phyloP scores from a whole-genome alignment of 2,797 vertebrate genomes.

The Paratrypauchen microcephalus region DNA sequence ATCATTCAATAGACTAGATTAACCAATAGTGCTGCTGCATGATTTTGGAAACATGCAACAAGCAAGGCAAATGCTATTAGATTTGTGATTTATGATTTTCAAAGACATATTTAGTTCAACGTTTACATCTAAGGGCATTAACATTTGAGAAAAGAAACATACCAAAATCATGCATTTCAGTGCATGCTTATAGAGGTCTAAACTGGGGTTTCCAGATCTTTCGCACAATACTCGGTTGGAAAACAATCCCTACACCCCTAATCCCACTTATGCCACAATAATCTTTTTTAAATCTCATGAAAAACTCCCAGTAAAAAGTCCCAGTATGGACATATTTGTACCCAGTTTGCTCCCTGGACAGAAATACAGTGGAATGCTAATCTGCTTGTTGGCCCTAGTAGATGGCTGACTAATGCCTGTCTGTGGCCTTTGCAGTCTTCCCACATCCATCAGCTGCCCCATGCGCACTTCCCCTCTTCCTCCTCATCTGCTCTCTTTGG shows the following conservation, averaged over 20 bases:
- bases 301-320: neutral
- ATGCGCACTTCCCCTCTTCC: slow-evolving; percentile 7
- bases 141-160: too few relatives aligned
- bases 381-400: slow-evolving; percentile 24
- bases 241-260: neutral
- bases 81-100: too few relatives aligned
- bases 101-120: too few relatives aligned
- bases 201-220: too few relatives aligned
- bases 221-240: neutral
- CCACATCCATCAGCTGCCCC: slow-evolving; percentile 38
- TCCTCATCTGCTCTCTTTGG: slow-evolving; percentile 14
- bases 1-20: too few relatives aligned
- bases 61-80: too few relatives aligned
- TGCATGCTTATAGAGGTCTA: too few relatives aligned
- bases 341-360: slow-evolving; percentile 1
- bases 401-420: slow-evolving; percentile 16
- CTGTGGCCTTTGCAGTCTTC: slow-evolving; percentile 33
- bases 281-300: neutral
- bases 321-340: slow-evolving; percentile 11
- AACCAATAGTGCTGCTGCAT: too few relatives aligned
- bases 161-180: too few relatives aligned
- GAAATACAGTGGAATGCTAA: slow-evolving; percentile 27
- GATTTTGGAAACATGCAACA: too few relatives aligned
- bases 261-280: neutral
- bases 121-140: too few relatives aligned